Evolutionary conservation across 2,797 vertebrate genomes (phyloP).

Genomic region (Enoplosus armatus): DNA sequence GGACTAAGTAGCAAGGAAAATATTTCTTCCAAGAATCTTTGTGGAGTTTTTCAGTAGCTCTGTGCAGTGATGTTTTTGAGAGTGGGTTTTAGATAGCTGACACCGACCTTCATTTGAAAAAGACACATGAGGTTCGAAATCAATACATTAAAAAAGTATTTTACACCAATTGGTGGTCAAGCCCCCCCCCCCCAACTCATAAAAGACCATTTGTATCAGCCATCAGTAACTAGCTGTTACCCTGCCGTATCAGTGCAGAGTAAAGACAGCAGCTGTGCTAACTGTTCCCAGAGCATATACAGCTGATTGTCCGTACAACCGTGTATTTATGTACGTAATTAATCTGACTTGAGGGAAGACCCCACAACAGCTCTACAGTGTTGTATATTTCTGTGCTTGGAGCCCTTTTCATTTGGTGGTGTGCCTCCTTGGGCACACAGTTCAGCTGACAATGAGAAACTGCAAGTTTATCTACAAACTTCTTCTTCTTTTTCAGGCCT

Average conservation of each 20-base stretch:
- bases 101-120: slow-evolving; percentile 5
- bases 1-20: background rate
- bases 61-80: too few relatives aligned
- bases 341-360: background rate
- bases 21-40: background rate
- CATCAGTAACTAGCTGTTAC: too few relatives aligned
- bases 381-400: slow-evolving; percentile 5
- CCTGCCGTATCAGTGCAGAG: too few relatives aligned
- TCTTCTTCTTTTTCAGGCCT: too few relatives aligned
- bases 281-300: background rate
- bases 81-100: too few relatives aligned
- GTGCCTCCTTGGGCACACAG: background rate
- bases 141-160: too few relatives aligned
- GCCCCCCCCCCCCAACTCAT: too few relatives aligned
- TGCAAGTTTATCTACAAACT: slow-evolving; percentile 32
- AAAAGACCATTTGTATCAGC: too few relatives aligned
- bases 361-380: background rate
- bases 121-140: too few relatives aligned
- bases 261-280: too few relatives aligned
- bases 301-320: background rate
- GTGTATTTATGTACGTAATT: background rate
- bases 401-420: background rate
- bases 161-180: too few relatives aligned
- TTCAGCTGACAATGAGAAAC: slow-evolving; percentile 28
- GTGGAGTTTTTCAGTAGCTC: too few relatives aligned